Percentiles rank a stretch among this genome's conserved stretches.
Conservation (phyloP, 2,888 invertebrate genomes). For the Parapristionchus giblindavisi region DNA sequence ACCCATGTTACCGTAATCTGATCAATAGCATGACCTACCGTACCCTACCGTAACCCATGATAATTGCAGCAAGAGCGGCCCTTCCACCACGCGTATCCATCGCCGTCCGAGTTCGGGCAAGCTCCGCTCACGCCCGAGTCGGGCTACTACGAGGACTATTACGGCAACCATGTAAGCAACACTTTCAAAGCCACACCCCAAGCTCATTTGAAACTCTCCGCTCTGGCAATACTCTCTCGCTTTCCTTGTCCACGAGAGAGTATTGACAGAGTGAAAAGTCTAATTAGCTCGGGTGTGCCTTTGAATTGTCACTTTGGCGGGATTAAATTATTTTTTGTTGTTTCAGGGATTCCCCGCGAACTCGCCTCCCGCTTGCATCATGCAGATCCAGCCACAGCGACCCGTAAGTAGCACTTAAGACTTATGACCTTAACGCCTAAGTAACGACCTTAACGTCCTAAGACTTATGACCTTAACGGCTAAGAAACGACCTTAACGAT, state of each 20-base stretch:
- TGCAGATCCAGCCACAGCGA: slow-evolving; percentile 32
- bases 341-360: slow-evolving; percentile 25
- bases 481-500: background rate
- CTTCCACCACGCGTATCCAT: slow-evolving; percentile 54
- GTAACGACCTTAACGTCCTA: background rate
- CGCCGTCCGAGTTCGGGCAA: slow-evolving; percentile 56
- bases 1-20: too few relatives aligned
- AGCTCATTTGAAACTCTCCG: too few relatives aligned
- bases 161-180: slow-evolving; percentile 31
- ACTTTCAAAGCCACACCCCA: slow-evolving; percentile 18
- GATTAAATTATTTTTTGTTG: background rate
- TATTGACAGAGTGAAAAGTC: too few relatives aligned
- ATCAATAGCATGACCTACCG: too few relatives aligned
- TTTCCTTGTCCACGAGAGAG: too few relatives aligned
- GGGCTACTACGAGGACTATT: slow-evolving; percentile 62
- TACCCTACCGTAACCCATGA: background rate
- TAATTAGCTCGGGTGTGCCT: too few relatives aligned
- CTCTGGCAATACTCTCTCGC: too few relatives aligned
- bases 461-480: background rate
- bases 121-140: slow-evolving; percentile 59
- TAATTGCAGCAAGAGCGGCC: slow-evolving; percentile 43
- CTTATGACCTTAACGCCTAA: background rate
- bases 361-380: slow-evolving; percentile 26
- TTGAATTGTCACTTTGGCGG: too few relatives aligned
- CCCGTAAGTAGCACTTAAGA: background rate